Conservation (phyloP, 2,797 vertebrate species). For the Pseudotriccus pelzelni region DNA sequence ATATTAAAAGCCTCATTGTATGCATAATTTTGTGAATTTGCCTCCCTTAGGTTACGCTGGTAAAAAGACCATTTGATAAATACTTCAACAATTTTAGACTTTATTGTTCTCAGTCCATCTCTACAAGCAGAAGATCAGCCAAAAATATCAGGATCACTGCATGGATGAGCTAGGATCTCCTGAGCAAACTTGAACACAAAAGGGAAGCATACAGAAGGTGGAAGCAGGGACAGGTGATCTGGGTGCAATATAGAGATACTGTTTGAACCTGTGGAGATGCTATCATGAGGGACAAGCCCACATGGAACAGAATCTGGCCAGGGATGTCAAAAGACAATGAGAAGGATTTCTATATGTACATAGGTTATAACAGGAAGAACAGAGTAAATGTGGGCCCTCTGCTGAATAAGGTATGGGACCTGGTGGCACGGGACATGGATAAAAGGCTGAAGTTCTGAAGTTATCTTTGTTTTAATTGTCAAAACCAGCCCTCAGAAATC, state of each 20-base stretch:
- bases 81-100: background rate
- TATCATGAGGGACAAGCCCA: background rate
- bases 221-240: background rate
- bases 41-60: background rate
- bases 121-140: background rate
- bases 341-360: background rate
- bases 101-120: background rate
- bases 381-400: background rate
- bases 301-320: background rate
- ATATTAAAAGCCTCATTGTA: background rate
- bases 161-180: background rate
- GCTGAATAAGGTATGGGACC: background rate
- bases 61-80: background rate
- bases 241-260: background rate
- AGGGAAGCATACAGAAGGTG: background rate
- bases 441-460: background rate
- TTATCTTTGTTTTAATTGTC: background rate
- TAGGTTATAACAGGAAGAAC: background rate
- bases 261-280: background rate
- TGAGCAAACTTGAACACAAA: background rate
- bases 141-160: background rate
- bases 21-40: background rate
- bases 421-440: background rate
- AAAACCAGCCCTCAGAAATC: background rate
- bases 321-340: background rate